Percentiles rank a stretch among this genome's conserved stretches.
phyloP scores from a whole-genome alignment of 2,888 invertebrate genomes.

The Amphiduros pacificus region DNA sequence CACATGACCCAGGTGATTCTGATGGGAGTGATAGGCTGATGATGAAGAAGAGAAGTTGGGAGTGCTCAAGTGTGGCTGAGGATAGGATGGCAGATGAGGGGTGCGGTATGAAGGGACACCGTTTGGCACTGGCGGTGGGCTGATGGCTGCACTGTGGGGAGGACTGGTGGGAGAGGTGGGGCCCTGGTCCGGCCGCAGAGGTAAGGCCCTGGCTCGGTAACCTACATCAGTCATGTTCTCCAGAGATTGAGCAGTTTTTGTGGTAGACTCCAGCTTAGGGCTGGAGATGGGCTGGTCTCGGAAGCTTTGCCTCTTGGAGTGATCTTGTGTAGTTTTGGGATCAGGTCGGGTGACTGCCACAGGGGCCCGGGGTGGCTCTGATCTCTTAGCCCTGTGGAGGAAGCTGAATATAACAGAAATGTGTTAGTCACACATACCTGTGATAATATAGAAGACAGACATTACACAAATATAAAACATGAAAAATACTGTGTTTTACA shows the following conservation, averaged over 20 bases:
- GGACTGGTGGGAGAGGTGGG: not conserved
- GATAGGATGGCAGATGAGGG: no score
- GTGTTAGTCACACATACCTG: no score
- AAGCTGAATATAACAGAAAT: constrained; percentile 9
- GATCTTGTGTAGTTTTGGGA: constrained; percentile 1
- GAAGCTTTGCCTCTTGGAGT: constrained; percentile 7
- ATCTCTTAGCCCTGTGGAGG: constrained; percentile 15
- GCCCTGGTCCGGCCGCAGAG: constrained; percentile 3
- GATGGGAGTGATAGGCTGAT: not conserved
- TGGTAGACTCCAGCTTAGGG: constrained; percentile 8
- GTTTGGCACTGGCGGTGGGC: no score
- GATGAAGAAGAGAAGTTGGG: not conserved
- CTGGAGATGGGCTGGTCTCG: constrained; percentile 12
- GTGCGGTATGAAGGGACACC: no score
- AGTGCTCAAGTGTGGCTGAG: not conserved
- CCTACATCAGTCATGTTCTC: constrained; percentile 11
- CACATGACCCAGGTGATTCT: not conserved
- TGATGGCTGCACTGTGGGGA: no score
- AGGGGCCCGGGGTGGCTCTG: constrained; percentile 2
- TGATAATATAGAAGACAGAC: no score
- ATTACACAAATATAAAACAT: no score
- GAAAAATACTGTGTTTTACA: no score
- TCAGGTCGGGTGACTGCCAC: not conserved
- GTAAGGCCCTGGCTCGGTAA: not conserved
- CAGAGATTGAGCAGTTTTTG: constrained; percentile 9